Conservation (phyloP, 2,888 invertebrate species). For the Pteria penguin region DNA sequence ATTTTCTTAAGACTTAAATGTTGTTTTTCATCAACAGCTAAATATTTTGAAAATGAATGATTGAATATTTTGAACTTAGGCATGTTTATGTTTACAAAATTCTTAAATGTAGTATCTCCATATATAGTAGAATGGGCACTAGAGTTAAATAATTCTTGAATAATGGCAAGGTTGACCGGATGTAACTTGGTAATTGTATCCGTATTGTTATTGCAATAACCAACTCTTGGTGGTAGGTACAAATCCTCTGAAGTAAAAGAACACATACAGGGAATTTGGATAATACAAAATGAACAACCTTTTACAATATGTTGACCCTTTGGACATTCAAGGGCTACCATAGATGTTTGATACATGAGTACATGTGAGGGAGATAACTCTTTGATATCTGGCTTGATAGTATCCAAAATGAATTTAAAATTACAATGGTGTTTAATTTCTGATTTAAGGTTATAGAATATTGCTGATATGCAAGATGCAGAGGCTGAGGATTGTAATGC, state of each 20-base stretch:
- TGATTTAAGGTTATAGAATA: slow-evolving; percentile 7
- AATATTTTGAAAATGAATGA: no score
- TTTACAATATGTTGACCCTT: no score
- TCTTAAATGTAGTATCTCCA: no score
- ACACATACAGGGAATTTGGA: slow-evolving; percentile 21
- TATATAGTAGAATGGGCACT: no score
- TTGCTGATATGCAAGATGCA: no score
- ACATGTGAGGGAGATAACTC: neutral
- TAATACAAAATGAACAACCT: slow-evolving; percentile 38
- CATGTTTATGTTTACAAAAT: no score
- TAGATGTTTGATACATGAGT: slow-evolving; percentile 6
- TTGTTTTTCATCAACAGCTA: no score
- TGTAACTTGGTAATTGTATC: slow-evolving; percentile 10
- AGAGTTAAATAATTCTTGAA: slow-evolving; percentile 22
- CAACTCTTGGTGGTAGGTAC: slow-evolving; percentile 8
- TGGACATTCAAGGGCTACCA: no score
- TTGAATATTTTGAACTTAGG: no score
- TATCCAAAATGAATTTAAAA: neutral
- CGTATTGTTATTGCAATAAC: slow-evolving; percentile 11
- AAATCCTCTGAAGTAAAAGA: neutral
- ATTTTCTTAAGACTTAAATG: no score
- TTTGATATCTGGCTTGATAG: neutral
- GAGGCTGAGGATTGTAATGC: neutral
- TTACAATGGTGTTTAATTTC: neutral
- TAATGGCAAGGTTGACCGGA: slow-evolving; percentile 19